These are phyloP conservation scores for Myxocyprinus asiaticus DNA, from an alignment of 2,113 vertebrate genomes.

Conservation along the genomic window DNA sequence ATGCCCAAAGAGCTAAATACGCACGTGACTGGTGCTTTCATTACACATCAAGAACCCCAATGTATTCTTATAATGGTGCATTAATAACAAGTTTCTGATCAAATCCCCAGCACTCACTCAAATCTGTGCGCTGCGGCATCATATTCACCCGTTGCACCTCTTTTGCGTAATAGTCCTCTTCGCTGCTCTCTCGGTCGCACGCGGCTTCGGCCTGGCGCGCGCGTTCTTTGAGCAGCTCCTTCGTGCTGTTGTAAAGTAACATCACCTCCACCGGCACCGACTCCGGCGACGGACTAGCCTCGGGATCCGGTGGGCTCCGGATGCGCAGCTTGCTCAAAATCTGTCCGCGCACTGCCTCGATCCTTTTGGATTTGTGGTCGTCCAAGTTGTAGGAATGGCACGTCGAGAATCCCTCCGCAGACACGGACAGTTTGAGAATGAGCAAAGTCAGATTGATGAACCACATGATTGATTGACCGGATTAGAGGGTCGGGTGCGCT, in stretches of 20 bases:
- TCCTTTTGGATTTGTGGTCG: slow-evolving; percentile 95
- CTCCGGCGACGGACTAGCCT: slow-evolving; percentile 66
- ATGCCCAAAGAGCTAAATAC: too few relatives aligned
- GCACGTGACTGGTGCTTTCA: not conserved
- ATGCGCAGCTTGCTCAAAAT: slow-evolving; percentile 98
- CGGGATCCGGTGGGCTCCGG: slow-evolving; percentile 84
- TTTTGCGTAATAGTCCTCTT: slow-evolving; percentile 98
- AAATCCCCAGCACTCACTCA: slow-evolving; percentile 67
- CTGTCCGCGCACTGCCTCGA: slow-evolving; percentile 97
- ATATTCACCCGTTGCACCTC: slow-evolving; percentile 98
- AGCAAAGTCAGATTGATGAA: slow-evolving; percentile 72
- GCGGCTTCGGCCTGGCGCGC: slow-evolving; percentile 72
- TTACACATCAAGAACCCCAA: not conserved
- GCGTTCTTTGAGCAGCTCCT: slow-evolving; percentile 94
- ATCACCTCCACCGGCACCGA: slow-evolving; percentile 91
- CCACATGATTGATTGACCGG: slow-evolving; percentile 61
- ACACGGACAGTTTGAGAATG: slow-evolving; percentile 84
- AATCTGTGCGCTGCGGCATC: slow-evolving; percentile 75
- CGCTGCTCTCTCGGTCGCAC: slow-evolving; percentile 94
- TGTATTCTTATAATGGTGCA: not conserved
- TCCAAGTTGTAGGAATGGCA: slow-evolving; percentile 96
- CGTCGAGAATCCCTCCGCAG: slow-evolving; percentile 90
- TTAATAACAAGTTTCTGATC: not conserved
- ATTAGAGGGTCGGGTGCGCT: slow-evolving; percentile 1
- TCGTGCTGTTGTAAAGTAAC: slow-evolving; percentile 97